Base-by-base conservation (phyloP, 1,140 invertebrate species). In the Ceratoteleas bidentatus region DNA sequence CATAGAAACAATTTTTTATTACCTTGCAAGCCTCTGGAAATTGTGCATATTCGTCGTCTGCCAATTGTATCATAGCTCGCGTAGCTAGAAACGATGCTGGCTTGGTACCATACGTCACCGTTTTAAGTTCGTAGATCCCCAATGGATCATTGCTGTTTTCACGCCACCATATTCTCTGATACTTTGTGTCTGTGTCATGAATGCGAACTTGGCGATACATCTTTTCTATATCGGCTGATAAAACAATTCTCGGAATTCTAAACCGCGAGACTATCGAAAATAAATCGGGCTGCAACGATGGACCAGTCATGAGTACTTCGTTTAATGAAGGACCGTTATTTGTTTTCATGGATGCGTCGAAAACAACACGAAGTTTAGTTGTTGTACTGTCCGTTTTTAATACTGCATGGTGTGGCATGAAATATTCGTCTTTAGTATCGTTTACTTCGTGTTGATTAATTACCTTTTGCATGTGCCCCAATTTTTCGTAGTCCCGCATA, bases 151-250 rank as follows among this genome's bases (percentile, higher is more conserved):
- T 62, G 0, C 57, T 72, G 6, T 61, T n/a, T 6, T 69, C 33
- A 32, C 88, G 68, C 89, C 90, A 92, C 2, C 92, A 13, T 33
- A 92, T 90, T 40, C 85, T 43, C 75, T 92, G 89, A 52, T 86
- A 85, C 16, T 85, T 65, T 36, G 45, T 10, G 47, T 91, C 79
- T 43, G 74, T 54, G 33, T 62, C 14, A 70, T 85, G n/a, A 0
- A 92, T 57, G n/a, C 53, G 40, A 36, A 92, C 84, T 66, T 90
- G 88, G 0, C 90, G 74, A 70, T 88, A 92, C 88, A 91, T 91
- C 81, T 91, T 90, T 40, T 77, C 76, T n/a, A 91, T 86, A 69
- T 92, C 91, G 0, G 76, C 86, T 6, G 73, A 79, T 4, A 91
- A 65, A 0, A 85, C 88, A 38, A 86, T 84, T 0, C 33, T 9